Base-by-base conservation (phyloP, 2,888 invertebrate species). In the Ischnus inquisitorius region DNA sequence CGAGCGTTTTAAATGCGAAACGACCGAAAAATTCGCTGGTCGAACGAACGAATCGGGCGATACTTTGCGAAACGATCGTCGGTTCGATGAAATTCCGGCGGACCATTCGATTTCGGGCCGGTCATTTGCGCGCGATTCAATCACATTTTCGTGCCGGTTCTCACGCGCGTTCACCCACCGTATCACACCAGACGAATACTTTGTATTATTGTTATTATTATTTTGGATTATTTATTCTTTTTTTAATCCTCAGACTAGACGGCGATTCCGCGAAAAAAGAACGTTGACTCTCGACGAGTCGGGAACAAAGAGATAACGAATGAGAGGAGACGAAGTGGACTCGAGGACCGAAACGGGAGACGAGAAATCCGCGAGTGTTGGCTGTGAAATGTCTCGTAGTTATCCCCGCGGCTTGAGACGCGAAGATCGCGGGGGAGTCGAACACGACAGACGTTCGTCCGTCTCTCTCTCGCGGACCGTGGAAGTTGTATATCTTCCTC, bases 61-160 rank as follows among this genome's bases (percentile, higher is more conserved):
- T 28, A 60, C 16, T 48, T 67, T 22, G 34, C 14, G 46, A 62
- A 46, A n/a, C 43, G 12, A 34, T 46, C 12, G 46, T 34, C 16
- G 46, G 14, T 46, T 4, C 5, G 22, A 10, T n/a, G 4, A 51
- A 72, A 25, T 4, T 1, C 6, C 39, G 14, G 62, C 41, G 48
- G 19, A 60, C 43, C 74, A 69, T 75, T 79, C 51, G 19, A 43
- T 8, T 64, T 34, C n/a, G 39, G 8, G 19, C 48, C 51, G 51
- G 39, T 48, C 43, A 48, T 62, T 57, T 22, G 54, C 14, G n/a
- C 34, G 16, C 64, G 67, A 60, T 74, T 84, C 51, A 84, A 79
- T 86, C 82, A 84, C 85, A 86, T 84, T 86, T 84, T 85, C 60
- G 76, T 83, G 79, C 85, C 83, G 81, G 54, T 69, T 54, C 39